phyloP scores from a whole-genome alignment of 2,888 invertebrate species.

The Miltochrista miniata region DNA sequence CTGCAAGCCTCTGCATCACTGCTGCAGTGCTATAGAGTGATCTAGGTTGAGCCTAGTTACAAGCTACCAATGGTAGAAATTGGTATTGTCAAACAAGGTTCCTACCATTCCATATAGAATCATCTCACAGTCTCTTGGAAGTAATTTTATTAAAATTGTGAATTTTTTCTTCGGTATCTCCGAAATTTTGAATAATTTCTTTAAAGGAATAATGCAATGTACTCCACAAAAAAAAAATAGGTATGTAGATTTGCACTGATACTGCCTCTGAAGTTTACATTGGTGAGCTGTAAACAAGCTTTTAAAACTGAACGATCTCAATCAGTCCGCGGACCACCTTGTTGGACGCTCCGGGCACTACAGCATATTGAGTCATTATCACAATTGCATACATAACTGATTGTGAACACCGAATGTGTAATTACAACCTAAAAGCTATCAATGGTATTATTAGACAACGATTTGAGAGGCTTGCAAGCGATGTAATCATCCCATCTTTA shows the following conservation, averaged over 20 bases:
- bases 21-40: too few species aligned
- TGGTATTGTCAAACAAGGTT: too few species aligned
- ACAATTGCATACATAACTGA: conserved; percentile 54
- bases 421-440: conserved; percentile 47
- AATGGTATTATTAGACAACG: conserved; percentile 32
- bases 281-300: background rate
- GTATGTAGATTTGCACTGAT: background rate
- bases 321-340: conserved; percentile 54
- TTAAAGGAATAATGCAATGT: too few species aligned
- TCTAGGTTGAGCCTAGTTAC: too few species aligned
- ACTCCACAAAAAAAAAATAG: too few species aligned
- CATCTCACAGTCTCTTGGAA: too few species aligned
- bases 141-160: too few species aligned
- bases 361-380: conserved; percentile 68
- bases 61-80: too few species aligned
- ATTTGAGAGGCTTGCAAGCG: conserved; percentile 26
- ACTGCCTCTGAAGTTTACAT: background rate
- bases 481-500: conserved; percentile 40
- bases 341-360: conserved; percentile 45
- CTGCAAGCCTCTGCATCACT: too few species aligned
- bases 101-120: too few species aligned
- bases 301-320: conserved; percentile 50
- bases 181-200: too few species aligned
- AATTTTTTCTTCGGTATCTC: too few species aligned
- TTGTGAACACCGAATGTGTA: conserved; percentile 53